phyloP scores from a whole-genome alignment of 2,113 vertebrate genomes.

The Ibidorhyncha struthersii region DNA sequence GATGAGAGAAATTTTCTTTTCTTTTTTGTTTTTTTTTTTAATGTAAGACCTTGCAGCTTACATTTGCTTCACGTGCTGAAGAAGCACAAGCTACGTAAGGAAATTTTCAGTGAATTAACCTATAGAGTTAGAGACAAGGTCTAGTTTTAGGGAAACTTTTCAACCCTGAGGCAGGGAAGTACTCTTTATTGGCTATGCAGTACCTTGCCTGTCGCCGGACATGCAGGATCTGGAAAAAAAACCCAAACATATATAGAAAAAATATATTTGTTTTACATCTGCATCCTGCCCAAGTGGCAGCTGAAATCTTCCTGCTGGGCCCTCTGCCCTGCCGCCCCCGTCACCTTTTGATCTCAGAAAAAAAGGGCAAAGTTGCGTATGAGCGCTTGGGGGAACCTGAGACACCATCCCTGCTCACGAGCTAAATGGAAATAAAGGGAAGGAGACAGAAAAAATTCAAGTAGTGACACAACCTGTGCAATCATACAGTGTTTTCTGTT shows the following conservation, averaged over 20 bases:
- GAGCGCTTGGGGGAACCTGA: no score
- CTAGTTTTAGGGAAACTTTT: background rate
- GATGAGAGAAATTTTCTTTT: fast-evolving
- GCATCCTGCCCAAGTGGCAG: background rate
- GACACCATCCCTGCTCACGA: background rate
- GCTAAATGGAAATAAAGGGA: background rate
- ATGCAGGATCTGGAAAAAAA: background rate
- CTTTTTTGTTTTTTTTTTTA: background rate
- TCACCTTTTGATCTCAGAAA: fast-evolving
- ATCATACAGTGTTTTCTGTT: background rate
- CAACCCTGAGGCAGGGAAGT: background rate
- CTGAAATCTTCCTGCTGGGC: background rate
- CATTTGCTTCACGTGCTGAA: background rate
- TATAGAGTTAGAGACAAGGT: background rate
- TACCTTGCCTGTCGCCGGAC: background rate
- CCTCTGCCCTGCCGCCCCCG: background rate
- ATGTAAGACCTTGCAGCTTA: background rate
- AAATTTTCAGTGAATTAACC: background rate
- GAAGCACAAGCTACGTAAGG: fast-evolving
- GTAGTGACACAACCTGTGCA: background rate
- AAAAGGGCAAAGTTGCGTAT: background rate
- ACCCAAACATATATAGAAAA: background rate
- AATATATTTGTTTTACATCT: background rate
- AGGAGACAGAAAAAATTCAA: background rate
- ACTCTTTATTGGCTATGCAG: background rate